Conservation (phyloP, 1,140 invertebrate genomes). For the Teleogryllus occipitalis region DNA sequence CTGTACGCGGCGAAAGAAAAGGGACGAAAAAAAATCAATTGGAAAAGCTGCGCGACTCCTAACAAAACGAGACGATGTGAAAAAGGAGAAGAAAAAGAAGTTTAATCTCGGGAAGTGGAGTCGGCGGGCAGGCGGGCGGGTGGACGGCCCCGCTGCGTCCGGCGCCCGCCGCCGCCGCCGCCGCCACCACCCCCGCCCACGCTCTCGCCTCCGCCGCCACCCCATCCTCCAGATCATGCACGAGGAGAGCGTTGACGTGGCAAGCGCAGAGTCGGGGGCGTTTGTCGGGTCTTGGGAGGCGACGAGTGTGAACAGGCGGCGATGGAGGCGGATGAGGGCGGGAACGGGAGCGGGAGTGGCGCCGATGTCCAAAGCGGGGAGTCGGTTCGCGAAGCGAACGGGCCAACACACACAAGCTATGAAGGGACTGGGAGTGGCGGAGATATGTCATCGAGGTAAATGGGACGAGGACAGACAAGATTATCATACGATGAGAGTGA, state of each 20-base stretch:
- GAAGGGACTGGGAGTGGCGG: no score
- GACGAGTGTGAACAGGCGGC: neutral
- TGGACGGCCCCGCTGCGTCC: neutral
- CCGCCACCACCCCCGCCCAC: no score
- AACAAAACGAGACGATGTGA: conserved; percentile 1
- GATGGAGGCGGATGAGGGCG: neutral
- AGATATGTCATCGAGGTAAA: no score
- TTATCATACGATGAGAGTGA: no score
- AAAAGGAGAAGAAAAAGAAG: conserved; percentile 5
- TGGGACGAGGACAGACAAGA: no score
- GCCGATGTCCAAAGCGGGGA: no score
- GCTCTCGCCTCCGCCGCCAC: no score
- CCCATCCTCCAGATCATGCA: neutral
- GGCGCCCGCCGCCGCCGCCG: no score
- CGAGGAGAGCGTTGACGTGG: neutral
- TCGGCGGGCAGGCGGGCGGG: neutral
- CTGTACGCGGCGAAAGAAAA: neutral
- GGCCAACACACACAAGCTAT: no score
- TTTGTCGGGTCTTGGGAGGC: neutral
- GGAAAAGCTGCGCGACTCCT: conserved; percentile 7
- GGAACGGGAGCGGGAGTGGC: neutral
- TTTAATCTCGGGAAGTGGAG: neutral
- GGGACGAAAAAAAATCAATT: conserved; percentile 11
- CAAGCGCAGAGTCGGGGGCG: neutral
- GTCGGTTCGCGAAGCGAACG: no score